phyloP scores from a whole-genome alignment of 1,140 invertebrate species.

The Manduca sexta region DNA sequence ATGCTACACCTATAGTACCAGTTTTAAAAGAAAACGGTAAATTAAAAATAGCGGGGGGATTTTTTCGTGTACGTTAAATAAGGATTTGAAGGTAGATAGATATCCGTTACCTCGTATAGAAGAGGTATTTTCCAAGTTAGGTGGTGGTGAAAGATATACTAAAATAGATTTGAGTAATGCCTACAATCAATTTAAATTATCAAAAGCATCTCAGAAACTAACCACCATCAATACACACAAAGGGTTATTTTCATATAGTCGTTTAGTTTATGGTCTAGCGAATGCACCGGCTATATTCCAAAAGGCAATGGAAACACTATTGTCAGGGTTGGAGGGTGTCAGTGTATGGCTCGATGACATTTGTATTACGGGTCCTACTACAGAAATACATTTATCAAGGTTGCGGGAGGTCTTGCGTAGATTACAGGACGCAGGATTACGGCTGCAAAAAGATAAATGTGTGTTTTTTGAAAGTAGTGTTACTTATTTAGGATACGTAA shows the following conservation, averaged over 20 bases:
- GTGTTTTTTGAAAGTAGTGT: slow-evolving; percentile 37
- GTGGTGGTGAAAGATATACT: not conserved
- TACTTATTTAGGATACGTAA: slow-evolving; percentile 46
- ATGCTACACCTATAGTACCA: not conserved
- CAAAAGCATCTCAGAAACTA: not conserved
- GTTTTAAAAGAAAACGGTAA: no score
- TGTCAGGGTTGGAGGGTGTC: slow-evolving; percentile 16
- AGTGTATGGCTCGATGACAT: slow-evolving; percentile 19
- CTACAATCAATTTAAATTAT: not conserved
- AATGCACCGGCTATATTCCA: slow-evolving; percentile 38
- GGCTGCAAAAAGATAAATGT: slow-evolving; percentile 34
- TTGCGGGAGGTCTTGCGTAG: slow-evolving; percentile 17
- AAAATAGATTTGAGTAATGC: not conserved
- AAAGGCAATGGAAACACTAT: slow-evolving; percentile 30
- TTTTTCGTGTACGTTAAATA: not conserved
- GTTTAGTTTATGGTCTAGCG: not conserved
- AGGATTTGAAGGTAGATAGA: not conserved
- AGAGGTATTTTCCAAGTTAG: not conserved
- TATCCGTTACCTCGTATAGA: not conserved
- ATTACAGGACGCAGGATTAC: slow-evolving; percentile 19
- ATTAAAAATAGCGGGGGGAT: not conserved
- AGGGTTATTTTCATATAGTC: slow-evolving; percentile 23
- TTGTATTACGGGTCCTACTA: slow-evolving; percentile 25
- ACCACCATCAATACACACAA: slow-evolving; percentile 30
- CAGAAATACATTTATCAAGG: slow-evolving; percentile 28